Evolutionary conservation across 2,113 vertebrate species (phyloP).

Genomic region (Macquaria australasica): DNA sequence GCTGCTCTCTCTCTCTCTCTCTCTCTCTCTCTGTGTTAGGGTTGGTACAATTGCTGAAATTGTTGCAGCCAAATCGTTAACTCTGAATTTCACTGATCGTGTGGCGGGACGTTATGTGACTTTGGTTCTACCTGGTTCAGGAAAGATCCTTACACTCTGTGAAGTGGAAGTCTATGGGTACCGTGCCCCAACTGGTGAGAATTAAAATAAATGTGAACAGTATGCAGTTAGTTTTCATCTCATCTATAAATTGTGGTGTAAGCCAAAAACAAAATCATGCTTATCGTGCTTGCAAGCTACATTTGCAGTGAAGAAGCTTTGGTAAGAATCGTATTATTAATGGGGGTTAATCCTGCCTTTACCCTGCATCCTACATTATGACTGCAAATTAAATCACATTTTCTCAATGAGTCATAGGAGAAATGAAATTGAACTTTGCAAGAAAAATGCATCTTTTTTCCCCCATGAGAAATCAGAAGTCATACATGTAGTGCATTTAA

Average conservation of each 20-base stretch:
- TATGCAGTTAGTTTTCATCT: neutral
- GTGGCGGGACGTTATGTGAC: constrained; percentile 63
- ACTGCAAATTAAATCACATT: neutral
- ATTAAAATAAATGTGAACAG: no score
- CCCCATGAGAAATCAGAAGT: neutral
- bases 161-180: constrained; percentile 71
- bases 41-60: neutral
- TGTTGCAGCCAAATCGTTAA: fast-evolving
- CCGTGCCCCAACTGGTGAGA: constrained; percentile 53
- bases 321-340: neutral
- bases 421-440: neutral
- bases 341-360: neutral
- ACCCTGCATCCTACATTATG: neutral
- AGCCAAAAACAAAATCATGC: neutral
- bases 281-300: neutral
- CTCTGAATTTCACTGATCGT: neutral
- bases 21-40: constrained; percentile 16
- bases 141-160: constrained; percentile 11
- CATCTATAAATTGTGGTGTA: neutral
- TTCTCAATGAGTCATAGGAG: neutral
- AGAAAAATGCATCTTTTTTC: neutral
- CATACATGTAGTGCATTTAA: neutral
- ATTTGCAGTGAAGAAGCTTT: neutral
- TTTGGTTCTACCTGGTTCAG: neutral
- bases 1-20: neutral